Evolutionary conservation across 2,888 invertebrate genomes (phyloP).

Genomic region (Apantesis nais): DNA sequence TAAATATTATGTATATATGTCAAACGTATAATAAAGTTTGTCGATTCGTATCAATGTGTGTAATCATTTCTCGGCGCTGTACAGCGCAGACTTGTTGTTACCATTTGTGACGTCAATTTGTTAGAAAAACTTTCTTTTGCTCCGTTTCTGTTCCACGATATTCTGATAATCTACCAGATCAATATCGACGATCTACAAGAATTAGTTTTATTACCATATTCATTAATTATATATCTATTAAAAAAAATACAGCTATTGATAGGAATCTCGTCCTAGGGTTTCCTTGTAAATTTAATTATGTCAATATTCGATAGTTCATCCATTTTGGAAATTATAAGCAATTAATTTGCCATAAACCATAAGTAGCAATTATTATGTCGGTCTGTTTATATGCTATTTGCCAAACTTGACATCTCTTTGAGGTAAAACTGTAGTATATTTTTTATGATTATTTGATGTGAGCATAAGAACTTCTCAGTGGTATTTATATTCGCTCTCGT

Average conservation of each 20-base stretch:
- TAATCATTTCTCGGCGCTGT: background rate
- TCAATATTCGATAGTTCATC: background rate
- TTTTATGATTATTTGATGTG: background rate
- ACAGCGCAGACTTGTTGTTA: background rate
- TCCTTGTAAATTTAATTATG: background rate
- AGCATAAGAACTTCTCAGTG: background rate
- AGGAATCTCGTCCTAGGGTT: background rate
- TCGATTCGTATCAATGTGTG: constrained; percentile 21
- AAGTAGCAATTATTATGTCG: background rate
- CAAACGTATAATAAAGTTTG: constrained; percentile 56
- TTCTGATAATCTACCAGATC: background rate
- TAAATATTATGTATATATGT: constrained; percentile 28
- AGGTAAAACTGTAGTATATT: background rate
- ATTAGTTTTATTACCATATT: no score
- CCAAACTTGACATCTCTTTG: background rate
- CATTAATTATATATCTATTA: no score
- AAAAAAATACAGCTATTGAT: background rate
- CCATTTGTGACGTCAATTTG: background rate
- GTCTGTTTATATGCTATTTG: background rate
- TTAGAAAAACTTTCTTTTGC: background rate
- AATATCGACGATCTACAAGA: no score
- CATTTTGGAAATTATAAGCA: background rate
- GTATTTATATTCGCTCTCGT: background rate
- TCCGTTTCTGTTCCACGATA: background rate
- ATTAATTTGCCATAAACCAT: background rate